phyloP scores from a whole-genome alignment of 2,797 vertebrate species.

The Lemur catta region DNA sequence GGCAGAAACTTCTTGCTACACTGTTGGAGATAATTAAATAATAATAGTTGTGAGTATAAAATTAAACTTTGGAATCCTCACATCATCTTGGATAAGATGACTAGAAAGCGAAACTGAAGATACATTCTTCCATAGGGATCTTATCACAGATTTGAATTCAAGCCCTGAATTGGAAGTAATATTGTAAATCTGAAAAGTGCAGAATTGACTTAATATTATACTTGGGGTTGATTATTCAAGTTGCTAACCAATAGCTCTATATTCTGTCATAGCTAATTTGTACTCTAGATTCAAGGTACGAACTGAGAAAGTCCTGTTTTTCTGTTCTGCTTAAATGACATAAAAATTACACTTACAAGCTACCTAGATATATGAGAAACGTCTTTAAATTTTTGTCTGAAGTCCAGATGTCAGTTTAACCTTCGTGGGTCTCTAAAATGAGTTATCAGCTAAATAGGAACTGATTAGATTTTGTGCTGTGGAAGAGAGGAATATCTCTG shows the following conservation, averaged over 20 bases:
- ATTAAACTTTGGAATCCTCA: not conserved
- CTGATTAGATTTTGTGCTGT: not conserved
- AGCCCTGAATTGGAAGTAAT: not conserved
- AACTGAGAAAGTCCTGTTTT: not conserved
- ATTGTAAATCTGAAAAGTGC: not conserved
- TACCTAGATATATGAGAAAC: constrained; percentile 11
- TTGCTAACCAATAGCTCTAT: not conserved
- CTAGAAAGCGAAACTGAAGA: not conserved
- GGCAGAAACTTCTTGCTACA: not conserved
- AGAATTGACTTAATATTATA: not conserved
- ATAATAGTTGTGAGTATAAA: not conserved
- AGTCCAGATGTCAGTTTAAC: not conserved
- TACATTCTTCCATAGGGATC: not conserved
- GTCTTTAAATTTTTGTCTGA: not conserved
- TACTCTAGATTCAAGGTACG: not conserved
- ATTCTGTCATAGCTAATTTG: not conserved
- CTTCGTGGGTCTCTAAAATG: not conserved
- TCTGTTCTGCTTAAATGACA: constrained; percentile 3
- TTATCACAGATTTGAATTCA: not conserved
- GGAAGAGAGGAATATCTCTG: not conserved
- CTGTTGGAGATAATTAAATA: not conserved
- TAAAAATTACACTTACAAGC: not conserved
- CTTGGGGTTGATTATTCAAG: not conserved
- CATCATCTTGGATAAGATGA: not conserved
- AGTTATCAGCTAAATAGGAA: not conserved